These are phyloP conservation scores for Dufourea novaeangliae DNA, from an alignment of 1,140 invertebrate genomes.

Conservation along the genomic window DNA sequence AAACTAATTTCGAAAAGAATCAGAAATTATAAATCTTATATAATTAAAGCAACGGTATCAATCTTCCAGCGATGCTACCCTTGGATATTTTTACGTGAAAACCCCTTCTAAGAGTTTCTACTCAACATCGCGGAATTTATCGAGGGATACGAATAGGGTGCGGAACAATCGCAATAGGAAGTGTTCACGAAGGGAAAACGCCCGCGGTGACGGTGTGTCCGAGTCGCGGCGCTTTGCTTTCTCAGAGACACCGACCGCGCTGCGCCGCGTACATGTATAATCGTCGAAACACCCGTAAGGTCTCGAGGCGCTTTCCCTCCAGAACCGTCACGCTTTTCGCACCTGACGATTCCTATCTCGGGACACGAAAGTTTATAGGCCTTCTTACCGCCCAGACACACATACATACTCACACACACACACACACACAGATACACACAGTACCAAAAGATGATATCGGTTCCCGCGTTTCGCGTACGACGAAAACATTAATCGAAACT, in stretches of 20 bases:
- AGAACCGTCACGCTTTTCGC: slow-evolving; percentile 81
- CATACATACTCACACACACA: not conserved
- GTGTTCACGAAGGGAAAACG: slow-evolving; percentile 41
- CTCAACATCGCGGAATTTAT: not conserved
- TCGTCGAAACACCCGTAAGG: slow-evolving; percentile 47
- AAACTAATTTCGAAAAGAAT: too few species aligned
- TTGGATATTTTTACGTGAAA: too few species aligned
- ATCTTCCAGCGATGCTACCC: too few species aligned
- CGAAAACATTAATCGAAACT: slow-evolving; percentile 66
- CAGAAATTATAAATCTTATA: too few species aligned
- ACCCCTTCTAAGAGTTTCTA: not conserved
- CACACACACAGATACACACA: not conserved
- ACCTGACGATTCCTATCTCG: slow-evolving; percentile 77
- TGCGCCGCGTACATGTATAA: slow-evolving; percentile 39
- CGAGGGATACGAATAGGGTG: not conserved
- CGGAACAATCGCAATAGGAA: not conserved
- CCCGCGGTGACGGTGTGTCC: slow-evolving; percentile 25
- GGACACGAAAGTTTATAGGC: slow-evolving; percentile 76
- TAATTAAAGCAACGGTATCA: too few species aligned
- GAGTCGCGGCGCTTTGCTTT: slow-evolving; percentile 15
- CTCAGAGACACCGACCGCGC: slow-evolving; percentile 39
- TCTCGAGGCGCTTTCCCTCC: slow-evolving; percentile 77
- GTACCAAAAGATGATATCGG: slow-evolving; percentile 61
- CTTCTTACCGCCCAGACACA: slow-evolving; percentile 57
- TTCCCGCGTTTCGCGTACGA: slow-evolving; percentile 51